Base-by-base conservation (phyloP, 2,888 invertebrate species). In the Parascotia fuliginaria region DNA sequence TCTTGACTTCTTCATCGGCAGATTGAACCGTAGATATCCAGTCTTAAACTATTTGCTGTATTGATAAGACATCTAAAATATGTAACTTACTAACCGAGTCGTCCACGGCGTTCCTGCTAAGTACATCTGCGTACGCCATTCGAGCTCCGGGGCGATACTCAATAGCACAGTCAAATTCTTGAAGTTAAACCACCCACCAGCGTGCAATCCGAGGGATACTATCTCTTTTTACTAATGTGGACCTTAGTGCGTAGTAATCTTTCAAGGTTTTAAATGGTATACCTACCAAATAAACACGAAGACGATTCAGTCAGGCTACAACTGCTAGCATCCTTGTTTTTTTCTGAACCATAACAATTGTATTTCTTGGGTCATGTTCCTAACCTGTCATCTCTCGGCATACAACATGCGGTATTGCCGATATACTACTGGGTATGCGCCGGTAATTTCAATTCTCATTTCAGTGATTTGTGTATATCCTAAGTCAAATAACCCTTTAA, bases 121-220 rank as follows among this genome's bases (percentile, higher is more conserved):
- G 44, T 0, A 73, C 73, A 43, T 77, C 75, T 0, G 62, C 73
- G 29, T 76, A 70, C 1, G 42, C 14, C 70, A 76, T 73, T 0
- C 42, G 22, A 0, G 32, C 16, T 0, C 65, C 70, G 2, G 66
- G 51, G 11, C 75, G 47, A 56, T 78, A 75, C 47, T 72, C 61
- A 3, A 77, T 61, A 1, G 3, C 39, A 37, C 60, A 77, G 40
- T 77, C 62, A 15, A 60, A 79, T 13, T 73, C 69, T 24, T 70
- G 58, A 0, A 78, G 9, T 29, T 63, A 15, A 77, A n/a, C n/a
- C n/a, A n/a, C 19, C 33, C 72, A 70, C 77, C 75, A 79, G 11
- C 73, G 47, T 5, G 75, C 70, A n/a, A 77, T 63, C 47, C 68
- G 51, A 0, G 73, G 58, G 4, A 45, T 38, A 1, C 46, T 9